Percentiles rank a stretch among this genome's conserved stretches.
phyloP scores from a whole-genome alignment of 2,888 invertebrate genomes.

The Drosophila kuntzei region DNA sequence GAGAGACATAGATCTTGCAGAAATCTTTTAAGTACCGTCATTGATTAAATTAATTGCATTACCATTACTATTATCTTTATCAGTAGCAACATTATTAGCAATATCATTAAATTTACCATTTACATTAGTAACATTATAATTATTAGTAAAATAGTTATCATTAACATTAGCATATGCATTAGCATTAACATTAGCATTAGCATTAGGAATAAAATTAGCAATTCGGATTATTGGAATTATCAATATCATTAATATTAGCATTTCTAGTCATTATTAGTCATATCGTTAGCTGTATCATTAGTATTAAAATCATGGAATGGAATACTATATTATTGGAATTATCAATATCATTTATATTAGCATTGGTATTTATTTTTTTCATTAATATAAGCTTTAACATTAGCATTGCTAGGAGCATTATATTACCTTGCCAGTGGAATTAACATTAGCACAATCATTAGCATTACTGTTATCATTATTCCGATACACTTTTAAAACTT shows the following conservation, averaged over 20 bases:
- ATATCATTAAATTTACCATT: neutral
- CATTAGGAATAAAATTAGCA: neutral
- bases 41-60: neutral
- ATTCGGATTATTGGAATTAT: neutral
- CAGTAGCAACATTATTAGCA: neutral
- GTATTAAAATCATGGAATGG: too few relatives aligned
- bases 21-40: neutral
- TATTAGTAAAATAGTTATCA: neutral
- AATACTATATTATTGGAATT: too few relatives aligned
- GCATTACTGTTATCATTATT: neutral
- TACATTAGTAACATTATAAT: neutral
- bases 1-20: neutral
- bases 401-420: neutral
- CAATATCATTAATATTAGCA: neutral
- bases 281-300: neutral
- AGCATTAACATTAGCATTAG: neutral
- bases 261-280: neutral
- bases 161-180: too few relatives aligned
- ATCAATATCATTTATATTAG: neutral
- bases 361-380: neutral
- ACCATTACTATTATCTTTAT: neutral
- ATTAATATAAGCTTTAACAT: neutral
- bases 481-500: neutral
- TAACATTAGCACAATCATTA: neutral
- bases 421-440: neutral